A percentile compares a stretch with the other conserved stretches of the same genome.
These are phyloP conservation scores for Cotesia glomerata DNA, from an alignment of 1,140 invertebrate species.

Conservation along the genomic window DNA sequence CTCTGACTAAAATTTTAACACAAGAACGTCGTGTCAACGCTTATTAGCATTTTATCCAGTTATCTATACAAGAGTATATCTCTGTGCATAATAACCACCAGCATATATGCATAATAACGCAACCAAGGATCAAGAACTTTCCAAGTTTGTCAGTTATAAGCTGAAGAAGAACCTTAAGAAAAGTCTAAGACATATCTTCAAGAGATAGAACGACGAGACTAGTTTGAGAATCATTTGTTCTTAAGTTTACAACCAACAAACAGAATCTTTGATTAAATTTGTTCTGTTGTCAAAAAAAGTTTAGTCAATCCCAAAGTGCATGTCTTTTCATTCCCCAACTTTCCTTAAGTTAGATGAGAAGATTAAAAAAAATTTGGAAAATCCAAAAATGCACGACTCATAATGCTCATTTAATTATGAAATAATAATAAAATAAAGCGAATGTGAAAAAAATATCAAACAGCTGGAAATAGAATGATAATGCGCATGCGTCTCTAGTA, in stretches of 20 bases:
- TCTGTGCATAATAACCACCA: constrained; percentile 25
- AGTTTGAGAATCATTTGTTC: constrained; percentile 13
- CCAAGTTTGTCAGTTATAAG: neutral
- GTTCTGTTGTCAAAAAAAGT: neutral
- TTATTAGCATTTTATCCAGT: constrained; percentile 38
- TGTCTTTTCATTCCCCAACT: neutral
- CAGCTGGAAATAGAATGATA: too few species aligned
- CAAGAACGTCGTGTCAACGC: neutral
- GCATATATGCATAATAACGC: constrained; percentile 25
- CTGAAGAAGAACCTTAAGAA: neutral
- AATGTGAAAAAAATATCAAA: too few species aligned
- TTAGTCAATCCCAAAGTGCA: too few species aligned
- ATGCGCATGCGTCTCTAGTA: too few species aligned
- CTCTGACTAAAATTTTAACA: neutral
- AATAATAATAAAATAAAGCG: too few species aligned
- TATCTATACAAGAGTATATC: constrained; percentile 18
- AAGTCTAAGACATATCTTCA: neutral
- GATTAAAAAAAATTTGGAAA: neutral
- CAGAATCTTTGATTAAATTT: constrained; percentile 27
- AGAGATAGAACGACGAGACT: neutral
- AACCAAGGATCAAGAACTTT: constrained; percentile 27
- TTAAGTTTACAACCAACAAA: constrained; percentile 23
- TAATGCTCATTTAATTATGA: too few species aligned
- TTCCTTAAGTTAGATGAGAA: neutral
- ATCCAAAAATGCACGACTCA: neutral